Evolutionary conservation across 92 coral and sea anemone species (phyloP).

Genomic region (Blastomussa wellsi): DNA sequence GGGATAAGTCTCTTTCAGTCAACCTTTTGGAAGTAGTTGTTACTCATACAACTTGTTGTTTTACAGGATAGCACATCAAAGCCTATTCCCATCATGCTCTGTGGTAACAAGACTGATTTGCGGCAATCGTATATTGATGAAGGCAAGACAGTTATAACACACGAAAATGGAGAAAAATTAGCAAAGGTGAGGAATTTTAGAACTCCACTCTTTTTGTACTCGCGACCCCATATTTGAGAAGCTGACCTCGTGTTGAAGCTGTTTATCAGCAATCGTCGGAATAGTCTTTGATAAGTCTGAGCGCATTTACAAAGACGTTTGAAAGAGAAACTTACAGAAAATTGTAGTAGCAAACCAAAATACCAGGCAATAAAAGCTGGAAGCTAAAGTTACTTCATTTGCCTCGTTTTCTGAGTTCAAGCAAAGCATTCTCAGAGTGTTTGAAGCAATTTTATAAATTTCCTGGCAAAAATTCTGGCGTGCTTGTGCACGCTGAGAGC

Average conservation of each 20-base stretch:
- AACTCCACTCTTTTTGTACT: not conserved
- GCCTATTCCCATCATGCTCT: constrained; percentile 93
- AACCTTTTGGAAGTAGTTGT: too few species aligned
- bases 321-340: too few species aligned
- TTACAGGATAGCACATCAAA: constrained; percentile 90
- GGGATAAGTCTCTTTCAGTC: too few species aligned
- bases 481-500: too few species aligned
- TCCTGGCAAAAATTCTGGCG: too few species aligned
- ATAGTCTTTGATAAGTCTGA: not conserved
- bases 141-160: constrained; percentile 75
- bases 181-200: constrained; percentile 70
- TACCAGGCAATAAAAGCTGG: too few species aligned
- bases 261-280: not conserved
- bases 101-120: constrained; percentile 92
- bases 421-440: too few species aligned
- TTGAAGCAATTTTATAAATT: too few species aligned
- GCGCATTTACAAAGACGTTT: too few species aligned
- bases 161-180: constrained; percentile 71
- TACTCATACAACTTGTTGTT: not conserved
- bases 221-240: not conserved
- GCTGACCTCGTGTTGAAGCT: not conserved
- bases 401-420: too few species aligned
- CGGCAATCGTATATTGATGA: constrained; percentile 68
- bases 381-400: too few species aligned
- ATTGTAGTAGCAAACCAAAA: too few species aligned